Conservation (phyloP, 1,140 invertebrate species). For the Coenobita brevimanus region DNA sequence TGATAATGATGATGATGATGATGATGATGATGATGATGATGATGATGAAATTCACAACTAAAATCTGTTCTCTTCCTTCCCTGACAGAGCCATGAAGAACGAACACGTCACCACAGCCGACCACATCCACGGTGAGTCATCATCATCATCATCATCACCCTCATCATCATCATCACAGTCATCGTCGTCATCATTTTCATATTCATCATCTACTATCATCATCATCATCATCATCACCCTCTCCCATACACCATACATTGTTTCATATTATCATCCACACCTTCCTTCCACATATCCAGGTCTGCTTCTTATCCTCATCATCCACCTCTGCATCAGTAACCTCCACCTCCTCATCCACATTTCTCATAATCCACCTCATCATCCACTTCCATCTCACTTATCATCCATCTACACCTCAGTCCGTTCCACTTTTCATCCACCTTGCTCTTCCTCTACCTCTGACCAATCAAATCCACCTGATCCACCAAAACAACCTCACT, state of each 20-base stretch:
- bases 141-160: not conserved
- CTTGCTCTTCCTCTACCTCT: not conserved
- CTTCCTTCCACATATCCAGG: not conserved
- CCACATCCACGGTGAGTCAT: conserved; percentile 20
- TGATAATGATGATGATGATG: too few relatives aligned
- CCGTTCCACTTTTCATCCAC: not conserved
- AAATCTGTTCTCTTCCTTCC: not conserved
- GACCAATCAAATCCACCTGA: not conserved
- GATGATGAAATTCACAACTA: too few relatives aligned
- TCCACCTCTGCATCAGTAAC: not conserved
- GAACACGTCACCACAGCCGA: conserved; percentile 33
- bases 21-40: too few relatives aligned
- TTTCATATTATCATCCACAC: not conserved
- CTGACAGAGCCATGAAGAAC: conserved; percentile 38
- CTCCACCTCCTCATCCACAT: not conserved
- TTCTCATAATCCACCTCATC: not conserved
- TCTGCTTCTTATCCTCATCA: not conserved
- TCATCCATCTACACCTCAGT: not conserved
- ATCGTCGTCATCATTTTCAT: not conserved
- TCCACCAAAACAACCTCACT: too few relatives aligned
- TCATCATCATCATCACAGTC: not conserved
- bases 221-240: not conserved
- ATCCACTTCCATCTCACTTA: not conserved
- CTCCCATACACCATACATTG: not conserved
- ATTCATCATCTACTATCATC: not conserved